Percentiles rank a stretch among this genome's conserved stretches.
phyloP scores from a whole-genome alignment of 1,140 invertebrate species.

The Polypedilum pembai region DNA sequence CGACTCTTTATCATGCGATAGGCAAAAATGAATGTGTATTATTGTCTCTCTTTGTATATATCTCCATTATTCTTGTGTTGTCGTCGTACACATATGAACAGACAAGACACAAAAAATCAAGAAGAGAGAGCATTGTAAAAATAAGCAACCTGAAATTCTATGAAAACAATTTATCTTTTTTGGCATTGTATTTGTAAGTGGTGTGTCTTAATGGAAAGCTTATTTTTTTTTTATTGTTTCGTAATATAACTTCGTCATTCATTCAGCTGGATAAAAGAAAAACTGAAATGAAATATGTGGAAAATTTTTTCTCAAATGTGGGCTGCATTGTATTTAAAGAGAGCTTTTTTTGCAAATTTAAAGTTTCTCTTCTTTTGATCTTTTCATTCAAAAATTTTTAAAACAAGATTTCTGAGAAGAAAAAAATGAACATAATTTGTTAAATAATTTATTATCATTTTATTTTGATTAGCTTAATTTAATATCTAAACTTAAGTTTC shows the following conservation, averaged over 20 bases:
- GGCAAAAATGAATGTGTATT: conserved; percentile 11
- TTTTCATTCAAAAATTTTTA: not conserved
- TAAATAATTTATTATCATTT: no score
- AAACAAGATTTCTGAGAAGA: not conserved
- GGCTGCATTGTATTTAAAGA: not conserved
- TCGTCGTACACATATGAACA: not conserved
- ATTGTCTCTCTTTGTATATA: not conserved
- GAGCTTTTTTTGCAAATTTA: not conserved
- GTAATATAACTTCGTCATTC: not conserved
- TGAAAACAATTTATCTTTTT: conserved; percentile 28
- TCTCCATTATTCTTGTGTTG: not conserved
- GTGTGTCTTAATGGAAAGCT: conserved; percentile 24
- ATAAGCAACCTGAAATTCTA: conserved; percentile 21
- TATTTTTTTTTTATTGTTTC: conserved; percentile 4
- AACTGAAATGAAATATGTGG: not conserved
- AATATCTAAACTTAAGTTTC: no score
- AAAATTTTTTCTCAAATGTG: not conserved
- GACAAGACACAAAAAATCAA: not conserved
- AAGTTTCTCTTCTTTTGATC: not conserved
- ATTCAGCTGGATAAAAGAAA: not conserved
- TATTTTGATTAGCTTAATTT: no score
- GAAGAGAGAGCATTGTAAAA: not conserved
- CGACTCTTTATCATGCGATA: not conserved
- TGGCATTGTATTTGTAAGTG: conserved; percentile 12
- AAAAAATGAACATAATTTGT: no score